Base-by-base conservation (phyloP, 1,140 invertebrate species). In the Triops longicaudatus region DNA sequence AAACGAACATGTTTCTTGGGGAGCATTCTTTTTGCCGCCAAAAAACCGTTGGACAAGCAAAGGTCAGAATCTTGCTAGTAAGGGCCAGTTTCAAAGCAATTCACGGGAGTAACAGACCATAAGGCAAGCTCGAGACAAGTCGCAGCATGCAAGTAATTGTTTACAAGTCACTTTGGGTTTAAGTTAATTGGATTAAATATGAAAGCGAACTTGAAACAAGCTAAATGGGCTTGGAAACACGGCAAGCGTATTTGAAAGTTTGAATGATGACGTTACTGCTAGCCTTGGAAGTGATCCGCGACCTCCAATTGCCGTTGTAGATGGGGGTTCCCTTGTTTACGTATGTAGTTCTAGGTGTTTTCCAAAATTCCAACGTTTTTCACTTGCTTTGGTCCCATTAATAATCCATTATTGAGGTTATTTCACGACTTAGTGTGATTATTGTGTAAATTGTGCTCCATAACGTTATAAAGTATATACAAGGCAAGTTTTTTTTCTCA, bases 261-360 rank as follows among this genome's bases (percentile, higher is more conserved):
- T 63, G n/a, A 63, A 63, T 63, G 6, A 17, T 63, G 50, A 63
- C 50, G 50, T 63, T 14, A 63, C 6, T 14, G 22, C 14, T 6
- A 10, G 50, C 50, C n/a, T 63, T 63, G 17, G 9, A 22, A 0
- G 3, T 17, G 50, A 63, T 17, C n/a, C 14, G 22, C 50, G n/a
- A 22, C 50, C 50, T 63, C 17, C 50, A 4, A 7, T 63, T 9
- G 50, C 50, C 14, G 50, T 63, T 63, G 50, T 63, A n/a, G 50
- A 63, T 63, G 50, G 50, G 10, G 50, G 50, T 63, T 17, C 50
- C 50, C 50, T 63, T 63, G 50, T 63, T 63, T 63, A 63, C 50
- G 50, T 63, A 37, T 37, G 50, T 63, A 63, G 50, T 63, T 63
- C 50, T 63, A 22, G 50, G 50, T 63, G 50, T 63, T 63, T 63